phyloP scores from a whole-genome alignment of 2,113 vertebrate species.

The Xerus inauris region DNA sequence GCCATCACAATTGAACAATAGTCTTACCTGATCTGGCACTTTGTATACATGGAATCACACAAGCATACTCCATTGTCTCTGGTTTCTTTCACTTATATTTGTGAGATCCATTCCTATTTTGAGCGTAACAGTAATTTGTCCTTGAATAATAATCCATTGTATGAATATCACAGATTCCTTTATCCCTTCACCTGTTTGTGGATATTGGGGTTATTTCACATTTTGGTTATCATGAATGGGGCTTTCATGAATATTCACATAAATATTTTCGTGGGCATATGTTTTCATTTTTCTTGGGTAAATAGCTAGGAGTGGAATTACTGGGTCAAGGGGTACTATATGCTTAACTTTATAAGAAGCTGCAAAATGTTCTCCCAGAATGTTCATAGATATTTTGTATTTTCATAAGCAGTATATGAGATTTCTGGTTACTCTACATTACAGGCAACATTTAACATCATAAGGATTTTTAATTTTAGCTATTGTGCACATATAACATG shows the following conservation, averaged over 20 bases:
- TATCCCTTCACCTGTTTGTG: not conserved
- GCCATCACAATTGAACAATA: not conserved
- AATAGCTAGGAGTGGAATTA: not conserved
- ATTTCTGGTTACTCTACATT: not conserved
- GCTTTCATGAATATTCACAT: not conserved
- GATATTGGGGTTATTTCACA: not conserved
- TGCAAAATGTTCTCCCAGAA: not conserved
- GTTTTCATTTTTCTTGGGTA: constrained; percentile 27
- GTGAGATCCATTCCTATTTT: not conserved
- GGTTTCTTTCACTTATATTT: not conserved
- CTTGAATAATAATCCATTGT: not conserved
- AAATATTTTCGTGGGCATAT: not conserved
- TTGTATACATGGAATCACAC: not conserved
- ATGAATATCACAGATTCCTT: not conserved
- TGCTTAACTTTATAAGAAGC: constrained; percentile 40
- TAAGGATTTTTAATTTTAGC: constrained; percentile 26
- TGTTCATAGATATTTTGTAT: constrained; percentile 6
- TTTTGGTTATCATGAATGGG: not conserved
- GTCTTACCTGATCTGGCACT: not conserved
- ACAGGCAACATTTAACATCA: not conserved
- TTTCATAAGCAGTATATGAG: not conserved
- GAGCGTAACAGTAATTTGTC: not conserved
- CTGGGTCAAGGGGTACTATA: not conserved
- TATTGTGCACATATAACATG: not conserved
- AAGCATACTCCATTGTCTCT: not conserved